Conservation (phyloP, 64 coral and sea anemone species). For the Trachythela sp. region DNA sequence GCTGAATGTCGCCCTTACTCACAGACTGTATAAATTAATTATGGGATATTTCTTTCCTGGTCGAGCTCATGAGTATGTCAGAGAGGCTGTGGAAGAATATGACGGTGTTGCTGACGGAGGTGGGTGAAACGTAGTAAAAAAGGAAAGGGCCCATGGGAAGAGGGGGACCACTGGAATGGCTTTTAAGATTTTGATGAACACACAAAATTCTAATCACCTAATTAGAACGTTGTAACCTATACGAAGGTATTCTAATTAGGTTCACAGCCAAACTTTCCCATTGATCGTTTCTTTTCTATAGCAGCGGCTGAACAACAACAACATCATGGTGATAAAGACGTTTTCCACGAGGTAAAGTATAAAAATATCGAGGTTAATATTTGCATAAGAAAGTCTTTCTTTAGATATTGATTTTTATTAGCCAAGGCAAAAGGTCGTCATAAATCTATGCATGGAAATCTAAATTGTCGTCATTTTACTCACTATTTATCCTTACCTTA, state of each 20-base stretch:
- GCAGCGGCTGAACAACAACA: neutral
- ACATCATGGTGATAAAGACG: neutral
- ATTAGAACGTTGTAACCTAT: too few species aligned
- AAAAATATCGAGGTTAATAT: too few species aligned
- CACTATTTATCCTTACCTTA: neutral
- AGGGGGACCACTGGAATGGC: too few species aligned
- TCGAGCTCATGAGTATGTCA: slow-evolving; percentile 77
- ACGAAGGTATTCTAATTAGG: too few species aligned
- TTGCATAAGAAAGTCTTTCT: neutral
- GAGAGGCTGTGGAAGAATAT: slow-evolving; percentile 53
- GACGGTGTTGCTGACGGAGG: too few species aligned
- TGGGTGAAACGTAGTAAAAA: too few species aligned
- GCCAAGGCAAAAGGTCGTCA: too few species aligned
- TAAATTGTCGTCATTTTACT: neutral
- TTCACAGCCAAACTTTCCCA: too few species aligned
- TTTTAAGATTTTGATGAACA: too few species aligned
- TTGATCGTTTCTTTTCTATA: neutral
- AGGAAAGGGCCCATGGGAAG: too few species aligned
- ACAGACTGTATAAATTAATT: slow-evolving; percentile 71
- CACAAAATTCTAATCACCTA: too few species aligned
- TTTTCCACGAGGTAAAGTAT: slow-evolving; percentile 16
- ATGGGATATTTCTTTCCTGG: slow-evolving; percentile 97
- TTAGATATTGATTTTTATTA: neutral
- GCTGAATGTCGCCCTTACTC: slow-evolving; percentile 68
- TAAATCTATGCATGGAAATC: too few species aligned